A percentile compares a stretch with the other conserved stretches of the same genome.
These are phyloP conservation scores for Cotesia chilonis DNA, from an alignment of 1,140 invertebrate species.

Conservation along the genomic window DNA sequence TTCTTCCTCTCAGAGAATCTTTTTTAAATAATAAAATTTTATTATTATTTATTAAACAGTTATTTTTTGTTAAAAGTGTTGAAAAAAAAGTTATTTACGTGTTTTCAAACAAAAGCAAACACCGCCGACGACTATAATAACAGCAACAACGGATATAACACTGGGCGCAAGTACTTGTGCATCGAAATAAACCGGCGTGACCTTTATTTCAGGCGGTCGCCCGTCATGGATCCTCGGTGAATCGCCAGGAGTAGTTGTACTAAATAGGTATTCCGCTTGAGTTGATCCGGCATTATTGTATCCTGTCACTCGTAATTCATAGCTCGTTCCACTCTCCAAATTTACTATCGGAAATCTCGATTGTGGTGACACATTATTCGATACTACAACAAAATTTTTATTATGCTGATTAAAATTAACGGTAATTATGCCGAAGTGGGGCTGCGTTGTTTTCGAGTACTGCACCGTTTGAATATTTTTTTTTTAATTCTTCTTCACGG, in stretches of 20 bases:
- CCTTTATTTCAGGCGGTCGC: constrained; percentile 55
- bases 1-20: constrained; percentile 52
- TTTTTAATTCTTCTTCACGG: too few species aligned
- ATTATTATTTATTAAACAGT: not conserved
- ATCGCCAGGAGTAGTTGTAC: constrained; percentile 69
- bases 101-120: constrained; percentile 67
- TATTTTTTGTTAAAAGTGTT: not conserved
- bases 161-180: constrained; percentile 64
- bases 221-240: constrained; percentile 58
- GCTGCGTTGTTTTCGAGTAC: too few species aligned
- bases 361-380: constrained; percentile 65
- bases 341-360: constrained; percentile 69
- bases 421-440: too few species aligned
- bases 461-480: too few species aligned
- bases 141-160: constrained; percentile 64
- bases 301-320: constrained; percentile 73
- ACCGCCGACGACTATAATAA: constrained; percentile 63
- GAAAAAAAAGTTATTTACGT: constrained; percentile 56
- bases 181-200: constrained; percentile 62
- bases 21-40: not conserved
- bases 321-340: constrained; percentile 73
- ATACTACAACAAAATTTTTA: constrained; percentile 54
- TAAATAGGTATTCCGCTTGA: constrained; percentile 72
- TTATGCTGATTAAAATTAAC: not conserved
- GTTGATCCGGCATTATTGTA: constrained; percentile 78